Conservation (phyloP, 2,888 invertebrate genomes). For the Phortica magna region DNA sequence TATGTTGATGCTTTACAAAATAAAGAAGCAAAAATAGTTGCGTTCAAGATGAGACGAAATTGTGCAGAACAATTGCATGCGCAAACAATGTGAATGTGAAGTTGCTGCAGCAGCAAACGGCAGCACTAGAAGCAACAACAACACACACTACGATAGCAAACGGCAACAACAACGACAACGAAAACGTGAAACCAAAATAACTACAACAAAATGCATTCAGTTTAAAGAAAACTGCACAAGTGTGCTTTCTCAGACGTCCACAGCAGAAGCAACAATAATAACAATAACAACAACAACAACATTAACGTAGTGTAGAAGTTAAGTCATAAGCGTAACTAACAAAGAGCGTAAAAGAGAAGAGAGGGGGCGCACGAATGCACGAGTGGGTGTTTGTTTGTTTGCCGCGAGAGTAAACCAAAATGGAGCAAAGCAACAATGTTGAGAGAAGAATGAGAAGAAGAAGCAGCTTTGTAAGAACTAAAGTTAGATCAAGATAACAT, state of each 20-base stretch:
- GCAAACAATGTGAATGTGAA: constrained; percentile 63
- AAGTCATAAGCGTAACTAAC: background rate
- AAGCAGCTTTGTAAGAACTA: background rate
- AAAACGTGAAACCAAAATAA: constrained; percentile 41
- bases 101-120: constrained; percentile 29
- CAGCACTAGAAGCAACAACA: background rate
- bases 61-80: constrained; percentile 69
- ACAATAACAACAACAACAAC: constrained; percentile 5
- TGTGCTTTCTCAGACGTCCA: constrained; percentile 17
- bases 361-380: background rate
- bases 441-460: too few species aligned
- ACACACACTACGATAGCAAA: background rate
- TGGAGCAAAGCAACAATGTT: background rate
- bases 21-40: constrained; percentile 21
- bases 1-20: background rate
- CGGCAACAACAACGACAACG: constrained; percentile 7
- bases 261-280: background rate
- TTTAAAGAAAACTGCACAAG: constrained; percentile 28
- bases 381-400: background rate
- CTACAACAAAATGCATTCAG: constrained; percentile 44
- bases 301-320: constrained; percentile 22
- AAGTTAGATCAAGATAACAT: too few species aligned
- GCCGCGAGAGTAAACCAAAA: background rate
- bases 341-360: background rate
- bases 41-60: constrained; percentile 46